phyloP scores from a whole-genome alignment of 2,113 vertebrate species.

The Poeciliopsis prolifica region DNA sequence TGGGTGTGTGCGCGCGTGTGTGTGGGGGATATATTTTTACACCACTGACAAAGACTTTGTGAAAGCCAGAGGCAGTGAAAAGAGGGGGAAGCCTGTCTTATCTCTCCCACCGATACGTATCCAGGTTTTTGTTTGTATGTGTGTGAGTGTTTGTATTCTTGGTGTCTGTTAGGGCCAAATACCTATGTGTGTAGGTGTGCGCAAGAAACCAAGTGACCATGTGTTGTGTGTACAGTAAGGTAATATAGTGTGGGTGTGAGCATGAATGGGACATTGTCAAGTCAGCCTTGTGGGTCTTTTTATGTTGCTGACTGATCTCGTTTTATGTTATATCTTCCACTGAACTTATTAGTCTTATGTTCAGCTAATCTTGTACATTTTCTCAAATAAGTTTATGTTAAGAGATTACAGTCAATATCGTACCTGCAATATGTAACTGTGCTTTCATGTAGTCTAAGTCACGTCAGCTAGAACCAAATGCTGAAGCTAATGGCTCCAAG shows the following conservation, averaged over 20 bases:
- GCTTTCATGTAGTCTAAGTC: background rate
- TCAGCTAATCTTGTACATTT: background rate
- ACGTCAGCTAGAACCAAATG: background rate
- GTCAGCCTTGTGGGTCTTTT: conserved; percentile 46
- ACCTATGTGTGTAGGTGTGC: conserved; percentile 22
- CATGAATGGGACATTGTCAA: conserved; percentile 47
- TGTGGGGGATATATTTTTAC: background rate
- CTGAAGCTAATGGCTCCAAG: background rate
- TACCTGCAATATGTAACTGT: background rate
- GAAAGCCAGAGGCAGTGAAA: conserved; percentile 34
- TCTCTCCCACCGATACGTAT: conserved; percentile 35
- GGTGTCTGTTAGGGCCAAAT: conserved; percentile 34
- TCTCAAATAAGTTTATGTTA: background rate
- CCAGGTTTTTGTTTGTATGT: conserved; percentile 19
- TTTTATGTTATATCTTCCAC: conserved; percentile 68
- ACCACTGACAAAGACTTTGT: conserved; percentile 52
- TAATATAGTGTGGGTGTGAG: conserved; percentile 56
- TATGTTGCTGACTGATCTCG: conserved; percentile 65
- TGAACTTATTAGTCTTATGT: conserved; percentile 10
- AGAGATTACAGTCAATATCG: background rate
- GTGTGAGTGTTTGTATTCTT: conserved; percentile 24
- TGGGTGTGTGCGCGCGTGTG: conserved; percentile 1
- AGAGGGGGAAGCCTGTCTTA: conserved; percentile 38
- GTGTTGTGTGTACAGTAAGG: conserved; percentile 66
- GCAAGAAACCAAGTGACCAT: conserved; percentile 31